Evolutionary conservation across 1,140 invertebrate genomes (phyloP).

Genomic region (Hylyphantes graminicola): DNA sequence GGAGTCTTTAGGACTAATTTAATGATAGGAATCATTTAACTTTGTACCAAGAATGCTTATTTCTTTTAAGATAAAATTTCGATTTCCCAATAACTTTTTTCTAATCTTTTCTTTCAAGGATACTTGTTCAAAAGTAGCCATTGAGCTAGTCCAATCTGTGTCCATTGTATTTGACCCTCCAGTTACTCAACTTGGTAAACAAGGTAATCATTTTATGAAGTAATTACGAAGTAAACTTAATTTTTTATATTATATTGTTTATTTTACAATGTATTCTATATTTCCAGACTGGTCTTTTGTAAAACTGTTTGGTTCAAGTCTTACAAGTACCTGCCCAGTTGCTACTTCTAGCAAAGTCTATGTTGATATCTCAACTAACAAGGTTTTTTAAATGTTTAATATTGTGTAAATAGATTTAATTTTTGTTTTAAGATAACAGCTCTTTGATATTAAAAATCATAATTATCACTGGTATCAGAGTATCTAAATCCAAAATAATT

Average conservation of each 20-base stretch:
- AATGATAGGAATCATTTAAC: too few relatives aligned
- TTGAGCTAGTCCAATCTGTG: constrained; percentile 86
- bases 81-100: too few relatives aligned
- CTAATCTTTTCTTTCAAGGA: constrained; percentile 64
- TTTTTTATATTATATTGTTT: not conserved
- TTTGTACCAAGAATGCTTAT: not conserved
- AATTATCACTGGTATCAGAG: too few relatives aligned
- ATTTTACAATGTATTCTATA: not conserved
- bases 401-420: not conserved
- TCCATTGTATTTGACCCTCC: constrained; percentile 85
- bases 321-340: constrained; percentile 82
- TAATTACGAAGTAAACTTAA: not conserved
- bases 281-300: constrained; percentile 82
- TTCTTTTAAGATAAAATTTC: not conserved
- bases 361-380: constrained; percentile 79
- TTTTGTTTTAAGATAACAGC: too few relatives aligned
- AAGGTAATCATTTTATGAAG: constrained; percentile 70
- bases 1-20: too few relatives aligned
- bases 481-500: too few relatives aligned
- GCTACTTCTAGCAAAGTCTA: constrained; percentile 82
- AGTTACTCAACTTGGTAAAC: constrained; percentile 59
- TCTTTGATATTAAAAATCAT: too few relatives aligned
- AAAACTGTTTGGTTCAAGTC: constrained; percentile 85
- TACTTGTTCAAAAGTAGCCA: constrained; percentile 74
- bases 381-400: constrained; percentile 31